These are phyloP conservation scores for Aphyosemion australe DNA, from an alignment of 2,113 vertebrate species.

Conservation along the genomic window DNA sequence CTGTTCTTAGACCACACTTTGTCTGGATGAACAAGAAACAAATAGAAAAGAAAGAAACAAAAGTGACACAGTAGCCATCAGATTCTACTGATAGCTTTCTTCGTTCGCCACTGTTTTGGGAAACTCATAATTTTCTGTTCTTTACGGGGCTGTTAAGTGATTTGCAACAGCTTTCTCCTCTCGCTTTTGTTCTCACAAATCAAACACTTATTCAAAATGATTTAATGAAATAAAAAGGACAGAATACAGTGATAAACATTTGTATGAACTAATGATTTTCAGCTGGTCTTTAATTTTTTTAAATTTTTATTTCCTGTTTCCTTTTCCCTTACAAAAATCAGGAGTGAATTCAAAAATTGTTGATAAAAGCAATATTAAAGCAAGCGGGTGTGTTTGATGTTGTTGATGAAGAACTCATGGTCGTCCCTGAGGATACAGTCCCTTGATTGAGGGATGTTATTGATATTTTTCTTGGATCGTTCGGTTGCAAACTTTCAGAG, in stretches of 20 bases:
- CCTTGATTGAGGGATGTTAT: slow-evolving; percentile 55
- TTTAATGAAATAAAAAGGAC: slow-evolving; percentile 52
- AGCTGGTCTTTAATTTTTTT: slow-evolving; percentile 20
- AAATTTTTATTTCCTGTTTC: slow-evolving; percentile 18
- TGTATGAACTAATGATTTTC: slow-evolving; percentile 22
- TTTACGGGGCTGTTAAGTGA: slow-evolving; percentile 57
- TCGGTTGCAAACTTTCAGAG: slow-evolving; percentile 23
- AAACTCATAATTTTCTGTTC: slow-evolving; percentile 58
- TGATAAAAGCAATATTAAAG: slow-evolving; percentile 48
- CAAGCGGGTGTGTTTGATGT: slow-evolving; percentile 38
- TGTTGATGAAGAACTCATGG: slow-evolving; percentile 48
- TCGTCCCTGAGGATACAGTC: slow-evolving; percentile 37
- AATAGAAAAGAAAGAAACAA: neutral
- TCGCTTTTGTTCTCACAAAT: slow-evolving; percentile 51
- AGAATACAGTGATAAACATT: slow-evolving; percentile 28
- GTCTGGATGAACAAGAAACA: slow-evolving; percentile 47
- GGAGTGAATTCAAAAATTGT: slow-evolving; percentile 24
- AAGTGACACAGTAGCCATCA: slow-evolving; percentile 47
- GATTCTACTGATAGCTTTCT: slow-evolving; percentile 48
- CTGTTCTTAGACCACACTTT: slow-evolving; percentile 49
- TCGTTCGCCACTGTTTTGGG: slow-evolving; percentile 51
- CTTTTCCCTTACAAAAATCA: slow-evolving; percentile 1
- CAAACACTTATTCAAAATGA: slow-evolving; percentile 53
- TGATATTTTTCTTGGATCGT: slow-evolving; percentile 60
- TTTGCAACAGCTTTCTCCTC: slow-evolving; percentile 49